A percentile compares a stretch with the other conserved stretches of the same genome.
phyloP scores from a whole-genome alignment of 1,140 invertebrate genomes.

The Drosophila asahinai region DNA sequence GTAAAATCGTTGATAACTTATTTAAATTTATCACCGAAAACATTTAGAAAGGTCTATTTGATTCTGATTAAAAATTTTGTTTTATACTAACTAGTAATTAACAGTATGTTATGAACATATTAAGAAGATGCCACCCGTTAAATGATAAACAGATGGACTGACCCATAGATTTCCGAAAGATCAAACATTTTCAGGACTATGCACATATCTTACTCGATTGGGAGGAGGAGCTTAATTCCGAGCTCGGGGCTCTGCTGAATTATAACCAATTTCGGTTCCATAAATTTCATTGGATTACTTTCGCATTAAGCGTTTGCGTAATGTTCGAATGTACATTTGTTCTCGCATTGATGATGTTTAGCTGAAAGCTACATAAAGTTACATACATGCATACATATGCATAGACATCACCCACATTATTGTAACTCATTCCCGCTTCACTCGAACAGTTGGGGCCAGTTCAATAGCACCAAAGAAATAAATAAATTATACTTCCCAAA shows the following conservation, averaged over 20 bases:
- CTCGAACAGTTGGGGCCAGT: conserved; percentile 26
- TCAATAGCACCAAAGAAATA: background rate
- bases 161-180: background rate
- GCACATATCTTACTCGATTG: background rate
- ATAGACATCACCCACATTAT: conserved; percentile 47
- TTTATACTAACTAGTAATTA: background rate
- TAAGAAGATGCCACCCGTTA: too few relatives aligned
- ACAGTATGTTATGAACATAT: too few relatives aligned
- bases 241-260: conserved; percentile 19
- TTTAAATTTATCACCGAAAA: too few relatives aligned
- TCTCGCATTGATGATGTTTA: conserved; percentile 69
- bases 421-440: conserved; percentile 30
- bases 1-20: background rate
- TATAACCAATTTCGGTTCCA: conserved; percentile 39
- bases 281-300: conserved; percentile 46
- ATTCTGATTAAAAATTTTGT: too few relatives aligned
- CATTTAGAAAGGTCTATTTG: too few relatives aligned
- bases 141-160: conserved; percentile 1
- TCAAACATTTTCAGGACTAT: background rate
- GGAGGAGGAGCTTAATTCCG: conserved; percentile 20
- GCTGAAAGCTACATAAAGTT: conserved; percentile 72
- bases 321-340: conserved; percentile 43
- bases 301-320: conserved; percentile 45
- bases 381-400: conserved; percentile 44
- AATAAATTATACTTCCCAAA: too few relatives aligned